Conservation (phyloP, 2,888 invertebrate genomes). For the Tineola bisselliella region DNA sequence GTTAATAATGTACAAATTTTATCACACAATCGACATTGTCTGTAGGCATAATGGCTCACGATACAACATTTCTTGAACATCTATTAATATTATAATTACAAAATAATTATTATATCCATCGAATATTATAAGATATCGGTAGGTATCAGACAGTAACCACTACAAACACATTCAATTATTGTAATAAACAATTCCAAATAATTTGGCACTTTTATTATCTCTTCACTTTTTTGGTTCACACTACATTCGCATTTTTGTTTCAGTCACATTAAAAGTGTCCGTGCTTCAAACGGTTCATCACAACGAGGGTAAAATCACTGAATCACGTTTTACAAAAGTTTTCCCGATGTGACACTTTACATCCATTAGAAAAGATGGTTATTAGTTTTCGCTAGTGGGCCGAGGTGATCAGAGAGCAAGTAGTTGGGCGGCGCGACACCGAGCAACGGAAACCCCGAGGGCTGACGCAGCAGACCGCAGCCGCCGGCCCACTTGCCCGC, state of each 20-base stretch:
- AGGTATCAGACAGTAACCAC: neutral
- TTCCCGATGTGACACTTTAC: conserved; percentile 21
- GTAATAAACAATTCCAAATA: neutral
- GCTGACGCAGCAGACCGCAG: conserved; percentile 72
- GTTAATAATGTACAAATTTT: conserved; percentile 13
- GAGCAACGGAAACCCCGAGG: conserved; percentile 68
- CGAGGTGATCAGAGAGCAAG: conserved; percentile 70
- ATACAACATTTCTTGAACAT: neutral
- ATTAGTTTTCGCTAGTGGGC: conserved; percentile 68
- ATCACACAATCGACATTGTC: conserved; percentile 13
- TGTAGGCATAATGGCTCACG: neutral
- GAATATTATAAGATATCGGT: neutral
- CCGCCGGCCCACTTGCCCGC: conserved; percentile 70
- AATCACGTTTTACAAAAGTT: neutral
- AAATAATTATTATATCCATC: neutral
- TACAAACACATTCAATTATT: neutral
- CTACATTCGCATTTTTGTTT: neutral
- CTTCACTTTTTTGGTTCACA: neutral
- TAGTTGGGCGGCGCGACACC: conserved; percentile 70
- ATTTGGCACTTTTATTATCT: conserved; percentile 2
- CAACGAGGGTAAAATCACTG: conserved; percentile 9
- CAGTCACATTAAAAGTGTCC: neutral
- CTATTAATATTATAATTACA: neutral
- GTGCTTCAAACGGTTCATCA: neutral
- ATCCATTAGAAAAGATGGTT: conserved; percentile 72